Percentiles rank a stretch among this genome's conserved stretches.
These are phyloP conservation scores for Hypomecis atomaria DNA, from an alignment of 2,888 invertebrate genomes.

Conservation along the genomic window DNA sequence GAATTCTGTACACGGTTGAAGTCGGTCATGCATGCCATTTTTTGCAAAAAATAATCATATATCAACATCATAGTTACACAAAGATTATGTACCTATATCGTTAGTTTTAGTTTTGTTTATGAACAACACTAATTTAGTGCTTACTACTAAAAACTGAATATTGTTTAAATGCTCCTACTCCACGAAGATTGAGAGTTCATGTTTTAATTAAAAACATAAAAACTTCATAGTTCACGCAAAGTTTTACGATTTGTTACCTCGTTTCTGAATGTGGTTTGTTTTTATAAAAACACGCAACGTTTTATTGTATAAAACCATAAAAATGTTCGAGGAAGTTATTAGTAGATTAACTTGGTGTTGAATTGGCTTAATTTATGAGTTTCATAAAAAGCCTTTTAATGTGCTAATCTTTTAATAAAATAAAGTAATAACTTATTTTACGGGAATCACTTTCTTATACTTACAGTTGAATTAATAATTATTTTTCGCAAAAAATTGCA, in stretches of 20 bases:
- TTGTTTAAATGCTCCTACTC: too few species aligned
- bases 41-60: too few species aligned
- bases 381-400: neutral
- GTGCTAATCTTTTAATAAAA: neutral
- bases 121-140: neutral
- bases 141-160: neutral
- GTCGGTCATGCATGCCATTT: too few species aligned
- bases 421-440: neutral
- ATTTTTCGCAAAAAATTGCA: too few species aligned
- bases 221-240: neutral
- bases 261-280: neutral
- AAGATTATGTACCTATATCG: too few species aligned
- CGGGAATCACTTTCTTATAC: too few species aligned
- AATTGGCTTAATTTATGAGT: neutral
- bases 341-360: conserved; percentile 1
- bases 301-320: neutral
- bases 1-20: too few species aligned
- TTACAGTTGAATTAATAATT: too few species aligned
- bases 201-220: conserved; percentile 1
- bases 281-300: neutral
- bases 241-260: neutral
- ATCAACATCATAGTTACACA: too few species aligned
- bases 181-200: neutral
- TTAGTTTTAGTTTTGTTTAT: too few species aligned
- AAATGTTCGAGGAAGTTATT: neutral